Conservation (phyloP, 2,797 vertebrate genomes). For the Chanos chanos region DNA sequence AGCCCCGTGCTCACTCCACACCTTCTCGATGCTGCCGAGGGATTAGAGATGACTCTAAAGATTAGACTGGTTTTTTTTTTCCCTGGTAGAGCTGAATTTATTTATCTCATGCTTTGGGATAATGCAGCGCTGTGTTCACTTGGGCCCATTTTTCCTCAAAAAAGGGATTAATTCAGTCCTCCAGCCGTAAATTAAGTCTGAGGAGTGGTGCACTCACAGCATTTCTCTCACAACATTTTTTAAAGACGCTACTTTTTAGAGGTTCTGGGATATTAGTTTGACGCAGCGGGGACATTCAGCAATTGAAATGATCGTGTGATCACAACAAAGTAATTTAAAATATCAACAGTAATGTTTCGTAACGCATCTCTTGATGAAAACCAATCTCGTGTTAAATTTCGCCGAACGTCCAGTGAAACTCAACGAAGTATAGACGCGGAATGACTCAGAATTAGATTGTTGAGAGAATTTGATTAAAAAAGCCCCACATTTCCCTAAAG, state of each 20-base stretch:
- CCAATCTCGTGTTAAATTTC: too few relatives aligned
- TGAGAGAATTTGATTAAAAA: too few relatives aligned
- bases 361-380: too few relatives aligned
- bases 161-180: slow-evolving; percentile 2
- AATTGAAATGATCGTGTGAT: too few relatives aligned
- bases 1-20: background rate
- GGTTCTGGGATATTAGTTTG: background rate
- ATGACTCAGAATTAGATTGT: too few relatives aligned
- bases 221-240: background rate
- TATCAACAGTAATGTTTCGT: background rate
- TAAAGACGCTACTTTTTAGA: background rate
- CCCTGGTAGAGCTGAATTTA: background rate
- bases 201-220: background rate
- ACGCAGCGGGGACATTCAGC: background rate
- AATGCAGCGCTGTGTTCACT: slow-evolving; percentile 2
- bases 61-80: too few relatives aligned
- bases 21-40: background rate
- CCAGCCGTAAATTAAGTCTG: background rate
- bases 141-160: slow-evolving; percentile 6
- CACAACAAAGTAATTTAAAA: background rate
- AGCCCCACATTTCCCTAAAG: too few relatives aligned
- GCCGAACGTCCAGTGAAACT: too few relatives aligned
- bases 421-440: too few relatives aligned
- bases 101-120: slow-evolving; percentile 12
- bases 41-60: too few relatives aligned